A percentile compares a stretch with the other conserved stretches of the same genome.
These are phyloP conservation scores for Ophthalmolycus amberensis DNA, from an alignment of 2,113 vertebrate species.

Conservation along the genomic window DNA sequence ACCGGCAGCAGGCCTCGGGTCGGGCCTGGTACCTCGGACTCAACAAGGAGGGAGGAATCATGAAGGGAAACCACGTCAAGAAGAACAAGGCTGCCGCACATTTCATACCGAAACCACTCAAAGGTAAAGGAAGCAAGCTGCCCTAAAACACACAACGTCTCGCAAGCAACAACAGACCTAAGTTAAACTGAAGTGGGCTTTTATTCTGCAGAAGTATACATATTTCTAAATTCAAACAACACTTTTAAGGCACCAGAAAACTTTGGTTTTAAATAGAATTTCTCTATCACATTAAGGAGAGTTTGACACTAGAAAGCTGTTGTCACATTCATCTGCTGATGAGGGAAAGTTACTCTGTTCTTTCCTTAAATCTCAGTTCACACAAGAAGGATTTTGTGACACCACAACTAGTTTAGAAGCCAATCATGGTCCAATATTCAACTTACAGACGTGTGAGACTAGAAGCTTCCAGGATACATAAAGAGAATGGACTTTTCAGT, in stretches of 20 bases:
- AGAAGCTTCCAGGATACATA: neutral
- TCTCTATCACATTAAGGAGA: neutral
- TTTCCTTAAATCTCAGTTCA: neutral
- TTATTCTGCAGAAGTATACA: neutral
- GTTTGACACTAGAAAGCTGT: neutral
- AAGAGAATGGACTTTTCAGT: neutral
- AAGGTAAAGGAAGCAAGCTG: constrained; percentile 85
- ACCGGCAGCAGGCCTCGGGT: constrained; percentile 97
- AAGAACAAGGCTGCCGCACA: constrained; percentile 98
- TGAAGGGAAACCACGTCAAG: constrained; percentile 99
- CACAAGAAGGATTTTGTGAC: neutral
- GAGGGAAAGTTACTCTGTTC: neutral
- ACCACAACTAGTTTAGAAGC: neutral
- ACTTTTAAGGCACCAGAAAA: neutral
- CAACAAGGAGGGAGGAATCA: constrained; percentile 97
- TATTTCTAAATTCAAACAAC: neutral
- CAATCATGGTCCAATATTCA: neutral
- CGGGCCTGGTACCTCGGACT: constrained; percentile 98
- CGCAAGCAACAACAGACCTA: neutral
- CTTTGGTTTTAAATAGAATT: neutral
- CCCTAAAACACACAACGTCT: neutral
- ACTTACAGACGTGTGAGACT: neutral
- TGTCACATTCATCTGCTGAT: neutral
- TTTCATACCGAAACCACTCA: constrained; percentile 98
- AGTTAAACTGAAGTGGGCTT: neutral